Conservation (phyloP, 2,797 vertebrate species). For the Enoplosus armatus region DNA sequence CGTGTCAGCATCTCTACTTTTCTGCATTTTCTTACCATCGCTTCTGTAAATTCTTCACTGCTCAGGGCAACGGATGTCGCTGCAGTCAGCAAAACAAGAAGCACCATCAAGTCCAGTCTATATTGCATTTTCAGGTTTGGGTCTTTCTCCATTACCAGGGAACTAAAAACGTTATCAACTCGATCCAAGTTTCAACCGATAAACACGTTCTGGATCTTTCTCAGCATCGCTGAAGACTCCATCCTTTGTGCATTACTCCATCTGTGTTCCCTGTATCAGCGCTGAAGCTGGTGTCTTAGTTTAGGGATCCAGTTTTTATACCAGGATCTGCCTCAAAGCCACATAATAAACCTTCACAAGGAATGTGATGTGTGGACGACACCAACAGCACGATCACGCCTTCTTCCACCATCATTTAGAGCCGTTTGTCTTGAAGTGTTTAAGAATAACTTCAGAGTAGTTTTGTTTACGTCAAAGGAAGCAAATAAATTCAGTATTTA, state of each 20-base stretch:
- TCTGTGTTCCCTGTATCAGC: background rate
- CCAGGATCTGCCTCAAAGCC: slow-evolving; percentile 58
- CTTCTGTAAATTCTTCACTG: slow-evolving; percentile 61
- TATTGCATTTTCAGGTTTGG: slow-evolving; percentile 50
- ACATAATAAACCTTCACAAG: slow-evolving; percentile 60
- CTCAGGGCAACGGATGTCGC: slow-evolving; percentile 54
- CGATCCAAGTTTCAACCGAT: slow-evolving; percentile 2
- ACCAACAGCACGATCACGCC: slow-evolving; percentile 44
- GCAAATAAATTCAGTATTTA: slow-evolving; percentile 29
- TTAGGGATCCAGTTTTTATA: slow-evolving; percentile 69
- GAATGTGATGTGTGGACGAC: slow-evolving; percentile 67
- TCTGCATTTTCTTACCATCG: slow-evolving; percentile 73
- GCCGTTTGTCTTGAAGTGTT: slow-evolving; percentile 30
- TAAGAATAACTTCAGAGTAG: slow-evolving; percentile 49
- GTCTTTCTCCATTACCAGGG: slow-evolving; percentile 17
- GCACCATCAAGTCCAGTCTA: slow-evolving; percentile 57
- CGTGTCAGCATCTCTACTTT: background rate
- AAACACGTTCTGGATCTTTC: slow-evolving; percentile 16
- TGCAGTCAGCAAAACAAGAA: slow-evolving; percentile 68
- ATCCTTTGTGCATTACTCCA: slow-evolving; percentile 17
- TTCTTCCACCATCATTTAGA: slow-evolving; percentile 39
- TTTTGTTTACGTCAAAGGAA: slow-evolving; percentile 48
- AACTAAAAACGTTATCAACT: background rate
- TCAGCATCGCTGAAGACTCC: background rate
- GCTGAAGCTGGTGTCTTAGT: slow-evolving; percentile 15